Evolutionary conservation across 2,888 invertebrate genomes (phyloP).

Genomic region (Gerris lacustris): DNA sequence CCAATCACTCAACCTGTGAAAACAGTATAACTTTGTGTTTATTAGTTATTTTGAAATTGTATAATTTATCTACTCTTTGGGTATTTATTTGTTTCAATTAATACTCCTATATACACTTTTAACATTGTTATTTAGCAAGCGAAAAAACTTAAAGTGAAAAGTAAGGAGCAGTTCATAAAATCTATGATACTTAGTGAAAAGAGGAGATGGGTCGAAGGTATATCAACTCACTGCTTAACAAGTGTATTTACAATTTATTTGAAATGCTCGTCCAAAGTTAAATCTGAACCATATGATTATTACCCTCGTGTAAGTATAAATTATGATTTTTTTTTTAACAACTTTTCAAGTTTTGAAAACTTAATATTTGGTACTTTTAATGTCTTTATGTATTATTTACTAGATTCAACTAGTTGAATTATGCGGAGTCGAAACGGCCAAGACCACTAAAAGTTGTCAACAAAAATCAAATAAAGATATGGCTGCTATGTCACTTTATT

Average conservation of each 20-base stretch:
- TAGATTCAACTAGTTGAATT: not conserved
- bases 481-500: not conserved
- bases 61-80: no score
- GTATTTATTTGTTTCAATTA: no score
- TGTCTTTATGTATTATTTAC: not conserved
- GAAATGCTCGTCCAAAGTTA: not conserved
- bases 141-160: not conserved
- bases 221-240: not conserved
- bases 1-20: no score
- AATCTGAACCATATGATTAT: not conserved
- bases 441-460: not conserved
- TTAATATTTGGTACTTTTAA: no score
- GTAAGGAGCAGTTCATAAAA: not conserved
- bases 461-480: not conserved
- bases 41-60: no score
- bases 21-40: no score
- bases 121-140: not conserved
- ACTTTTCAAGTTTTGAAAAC: no score
- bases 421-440: not conserved
- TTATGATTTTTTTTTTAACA: no score
- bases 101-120: no score
- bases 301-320: not conserved
- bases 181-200: not conserved
- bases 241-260: not conserved
- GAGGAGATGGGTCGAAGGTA: not conserved